Evolutionary conservation across 1,140 invertebrate species (phyloP).

Genomic region (Drosophila lowei): DNA sequence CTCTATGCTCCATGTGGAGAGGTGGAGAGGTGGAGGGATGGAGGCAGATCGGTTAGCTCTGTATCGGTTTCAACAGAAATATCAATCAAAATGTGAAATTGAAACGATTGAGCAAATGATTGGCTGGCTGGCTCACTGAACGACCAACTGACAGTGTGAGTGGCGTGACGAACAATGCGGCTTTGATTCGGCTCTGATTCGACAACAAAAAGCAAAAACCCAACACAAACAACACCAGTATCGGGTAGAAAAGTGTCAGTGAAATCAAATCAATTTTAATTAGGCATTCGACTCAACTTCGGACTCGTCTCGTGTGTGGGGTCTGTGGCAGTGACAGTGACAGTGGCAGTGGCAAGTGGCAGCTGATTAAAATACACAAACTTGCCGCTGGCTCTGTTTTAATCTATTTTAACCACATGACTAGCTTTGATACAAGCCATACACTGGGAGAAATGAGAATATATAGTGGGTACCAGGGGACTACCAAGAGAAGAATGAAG

Average conservation of each 20-base stretch:
- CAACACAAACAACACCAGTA: constrained; percentile 6
- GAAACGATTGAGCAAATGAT: constrained; percentile 75
- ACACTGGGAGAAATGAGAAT: constrained; percentile 18
- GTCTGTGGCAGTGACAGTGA: constrained; percentile 36
- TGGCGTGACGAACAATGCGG: constrained; percentile 76
- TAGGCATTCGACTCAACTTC: constrained; percentile 62
- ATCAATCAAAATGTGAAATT: constrained; percentile 82
- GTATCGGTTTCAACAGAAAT: constrained; percentile 78
- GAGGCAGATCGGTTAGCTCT: constrained; percentile 13
- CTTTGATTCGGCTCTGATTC: constrained; percentile 62
- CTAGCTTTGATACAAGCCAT: constrained; percentile 14
- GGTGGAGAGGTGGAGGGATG: neutral
- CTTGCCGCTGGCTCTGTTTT: constrained; percentile 60
- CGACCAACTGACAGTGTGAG: constrained; percentile 48
- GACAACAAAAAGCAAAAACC: neutral
- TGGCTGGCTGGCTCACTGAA: constrained; percentile 39
- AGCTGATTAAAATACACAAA: constrained; percentile 74
- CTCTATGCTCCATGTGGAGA: constrained; percentile 43
- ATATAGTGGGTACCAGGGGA: no score
- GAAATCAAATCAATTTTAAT: constrained; percentile 82
- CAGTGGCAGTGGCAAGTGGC: constrained; percentile 65
- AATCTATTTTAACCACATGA: constrained; percentile 62
- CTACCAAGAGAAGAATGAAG: no score
- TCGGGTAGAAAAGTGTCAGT: constrained; percentile 71
- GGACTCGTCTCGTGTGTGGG: constrained; percentile 43